These are phyloP conservation scores for Scomber japonicus DNA, from an alignment of 2,113 vertebrate species.

Conservation along the genomic window DNA sequence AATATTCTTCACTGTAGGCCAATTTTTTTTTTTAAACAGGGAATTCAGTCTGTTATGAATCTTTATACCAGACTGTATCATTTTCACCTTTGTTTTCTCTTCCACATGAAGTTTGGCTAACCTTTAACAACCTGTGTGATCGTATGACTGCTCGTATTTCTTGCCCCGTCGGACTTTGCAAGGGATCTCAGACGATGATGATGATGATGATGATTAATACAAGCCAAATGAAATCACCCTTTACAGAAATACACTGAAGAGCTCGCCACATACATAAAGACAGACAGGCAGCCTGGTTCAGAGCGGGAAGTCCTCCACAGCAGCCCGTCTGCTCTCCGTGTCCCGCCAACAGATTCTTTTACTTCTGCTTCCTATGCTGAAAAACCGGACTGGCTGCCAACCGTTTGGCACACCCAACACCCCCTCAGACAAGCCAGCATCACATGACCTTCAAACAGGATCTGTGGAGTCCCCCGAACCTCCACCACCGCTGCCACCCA, in stretches of 20 bases:
- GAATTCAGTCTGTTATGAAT: no score
- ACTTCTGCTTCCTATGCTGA: slow-evolving; percentile 60
- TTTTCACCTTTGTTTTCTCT: no score
- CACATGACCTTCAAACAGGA: slow-evolving; percentile 85
- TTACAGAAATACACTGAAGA: slow-evolving; percentile 1
- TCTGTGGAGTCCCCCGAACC: not conserved
- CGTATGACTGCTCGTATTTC: no score
- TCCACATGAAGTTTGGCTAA: no score
- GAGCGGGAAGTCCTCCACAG: slow-evolving; percentile 41
- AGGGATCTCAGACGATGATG: no score
- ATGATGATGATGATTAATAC: no score
- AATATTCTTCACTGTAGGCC: no score
- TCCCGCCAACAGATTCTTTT: slow-evolving; percentile 64
- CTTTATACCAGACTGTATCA: no score
- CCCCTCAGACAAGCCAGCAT: slow-evolving; percentile 67
- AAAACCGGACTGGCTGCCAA: slow-evolving; percentile 60
- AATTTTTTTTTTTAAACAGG: no score
- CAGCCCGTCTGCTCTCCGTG: slow-evolving; percentile 48
- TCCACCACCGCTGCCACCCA: slow-evolving; percentile 12
- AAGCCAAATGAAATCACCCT: not conserved
- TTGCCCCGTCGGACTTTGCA: no score
- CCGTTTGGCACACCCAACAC: slow-evolving; percentile 62
- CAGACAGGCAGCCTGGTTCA: slow-evolving; percentile 28
- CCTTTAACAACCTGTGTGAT: no score
- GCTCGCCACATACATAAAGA: not conserved